phyloP scores from a whole-genome alignment of 2,113 vertebrate genomes.

The Parotia lawesii region DNA sequence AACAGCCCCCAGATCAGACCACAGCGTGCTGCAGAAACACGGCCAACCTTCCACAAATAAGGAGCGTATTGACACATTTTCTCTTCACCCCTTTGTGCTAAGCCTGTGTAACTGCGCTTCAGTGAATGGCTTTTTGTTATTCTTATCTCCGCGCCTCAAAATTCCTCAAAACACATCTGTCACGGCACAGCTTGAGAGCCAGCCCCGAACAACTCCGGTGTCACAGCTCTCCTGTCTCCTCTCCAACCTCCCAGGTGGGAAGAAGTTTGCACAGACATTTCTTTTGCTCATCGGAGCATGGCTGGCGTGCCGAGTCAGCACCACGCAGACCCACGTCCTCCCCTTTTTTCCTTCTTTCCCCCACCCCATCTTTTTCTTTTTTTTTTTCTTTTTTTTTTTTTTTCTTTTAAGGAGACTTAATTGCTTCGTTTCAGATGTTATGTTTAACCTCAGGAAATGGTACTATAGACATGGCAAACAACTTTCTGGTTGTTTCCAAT shows the following conservation, averaged over 20 bases:
- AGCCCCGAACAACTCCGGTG: constrained; percentile 51
- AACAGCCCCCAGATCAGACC: not conserved
- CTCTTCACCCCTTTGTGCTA: constrained; percentile 28
- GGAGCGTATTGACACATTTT: constrained; percentile 17
- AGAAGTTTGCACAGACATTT: constrained; percentile 51
- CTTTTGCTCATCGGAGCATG: constrained; percentile 50
- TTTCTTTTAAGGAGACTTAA: constrained; percentile 66
- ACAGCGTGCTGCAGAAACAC: not conserved
- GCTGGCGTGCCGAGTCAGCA: constrained; percentile 46
- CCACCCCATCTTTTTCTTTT: not conserved
- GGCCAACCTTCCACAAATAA: not conserved
- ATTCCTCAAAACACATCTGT: constrained; percentile 66
- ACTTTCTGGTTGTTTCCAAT: constrained; percentile 81
- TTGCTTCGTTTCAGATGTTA: constrained; percentile 88
- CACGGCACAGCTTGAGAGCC: constrained; percentile 47
- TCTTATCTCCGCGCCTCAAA: constrained; percentile 54
- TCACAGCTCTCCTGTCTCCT: constrained; percentile 42
- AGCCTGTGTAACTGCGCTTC: not conserved
- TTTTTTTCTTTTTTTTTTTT: not conserved
- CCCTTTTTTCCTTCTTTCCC: not conserved
- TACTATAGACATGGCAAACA: constrained; percentile 81
- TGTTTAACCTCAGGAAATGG: constrained; percentile 92
- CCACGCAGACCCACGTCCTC: not conserved
- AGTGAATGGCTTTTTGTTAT: constrained; percentile 61
- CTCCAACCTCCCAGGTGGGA: constrained; percentile 59